A percentile compares a stretch with the other conserved stretches of the same genome.
Conservation (phyloP, 2,888 invertebrate genomes). For the Euspilapteryx auroguttella region DNA sequence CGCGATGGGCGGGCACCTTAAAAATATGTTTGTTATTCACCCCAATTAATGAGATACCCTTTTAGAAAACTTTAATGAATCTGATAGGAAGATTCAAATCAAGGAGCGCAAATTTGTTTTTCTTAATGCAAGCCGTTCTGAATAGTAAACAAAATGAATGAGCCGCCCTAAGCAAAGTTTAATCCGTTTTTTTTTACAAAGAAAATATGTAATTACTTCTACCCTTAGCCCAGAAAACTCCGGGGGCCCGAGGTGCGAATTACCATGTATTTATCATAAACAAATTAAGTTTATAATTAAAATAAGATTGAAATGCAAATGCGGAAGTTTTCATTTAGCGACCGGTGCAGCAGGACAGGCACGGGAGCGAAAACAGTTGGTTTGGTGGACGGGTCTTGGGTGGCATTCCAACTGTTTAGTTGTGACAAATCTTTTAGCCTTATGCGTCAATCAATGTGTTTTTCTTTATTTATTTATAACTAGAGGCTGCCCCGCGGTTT, state of each 20-base stretch:
- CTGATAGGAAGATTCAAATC: slow-evolving; percentile 30
- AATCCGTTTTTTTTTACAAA: slow-evolving; percentile 62
- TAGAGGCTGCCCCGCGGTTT: too few relatives aligned
- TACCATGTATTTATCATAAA: slow-evolving; percentile 63
- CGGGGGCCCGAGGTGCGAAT: slow-evolving; percentile 53
- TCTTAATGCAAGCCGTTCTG: slow-evolving; percentile 45
- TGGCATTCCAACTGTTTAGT: too few relatives aligned
- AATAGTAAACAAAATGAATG: slow-evolving; percentile 60
- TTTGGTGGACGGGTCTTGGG: too few relatives aligned
- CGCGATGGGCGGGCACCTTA: too few relatives aligned
- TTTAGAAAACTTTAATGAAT: slow-evolving; percentile 21
- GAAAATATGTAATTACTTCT: slow-evolving; percentile 61
- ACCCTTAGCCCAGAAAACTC: slow-evolving; percentile 53
- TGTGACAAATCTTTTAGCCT: too few relatives aligned
- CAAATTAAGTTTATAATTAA: slow-evolving; percentile 62
- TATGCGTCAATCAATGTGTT: too few relatives aligned
- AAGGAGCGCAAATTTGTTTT: slow-evolving; percentile 47
- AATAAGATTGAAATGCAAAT: too few relatives aligned
- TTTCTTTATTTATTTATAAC: too few relatives aligned
- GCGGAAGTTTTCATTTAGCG: too few relatives aligned
- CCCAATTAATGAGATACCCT: slow-evolving; percentile 3
- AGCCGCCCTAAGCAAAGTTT: slow-evolving; percentile 59
- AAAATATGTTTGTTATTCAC: too few relatives aligned
- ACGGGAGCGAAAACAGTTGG: too few relatives aligned
- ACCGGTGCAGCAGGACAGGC: too few relatives aligned